Evolutionary conservation across 2,113 vertebrate species (phyloP), one percentile per base, ranked within the genome.

Genomic region (Bufo bufo): DNA sequence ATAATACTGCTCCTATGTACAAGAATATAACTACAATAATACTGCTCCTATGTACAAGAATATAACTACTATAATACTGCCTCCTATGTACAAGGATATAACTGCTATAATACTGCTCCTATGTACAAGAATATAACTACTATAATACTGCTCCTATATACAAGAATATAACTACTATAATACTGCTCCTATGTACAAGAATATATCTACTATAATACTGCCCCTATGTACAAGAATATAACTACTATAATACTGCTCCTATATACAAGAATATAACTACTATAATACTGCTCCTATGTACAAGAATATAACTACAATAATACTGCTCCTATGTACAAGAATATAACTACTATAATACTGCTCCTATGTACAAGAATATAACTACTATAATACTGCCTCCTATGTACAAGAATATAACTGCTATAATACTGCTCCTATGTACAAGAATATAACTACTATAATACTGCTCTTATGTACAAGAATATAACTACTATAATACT

Each of bases 331-430:
- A 61, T 61, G 6, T 13, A 13, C 56, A 58, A 58, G 56, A 58
- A 10, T 58, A 58, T 13, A 58, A 58, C 12, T 58, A 58, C 58
- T 61, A 61, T 61, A 61, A 61, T 61, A 61, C 58, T 61, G 58
- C 58, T 13, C 58, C 58, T 58, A 58, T 58, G 56, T 17, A 61
- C 59, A 61, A 61, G 56, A 65, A 65, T 65, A 65, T 65, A 69
- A 69, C 65, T 69, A 69, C 65, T 69, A 69, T 69, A 69, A 69
- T 23, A 69, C n/a, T 33, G 1, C 63, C 65, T 12, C 65, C 20
- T 69, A 69, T 69, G 10, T 69, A 69, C 65, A 69, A 69, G 65
- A 69, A 69, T 69, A 69, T 69, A 69, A 69, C 65, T 69, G 23
- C 65, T 69, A 69, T 69, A 69, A 69, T 23, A 69, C 65, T 69